Percentiles rank a stretch among this genome's conserved stretches.
Conservation (phyloP, 1,140 invertebrate species). For the Hylaeus volcanicus region DNA sequence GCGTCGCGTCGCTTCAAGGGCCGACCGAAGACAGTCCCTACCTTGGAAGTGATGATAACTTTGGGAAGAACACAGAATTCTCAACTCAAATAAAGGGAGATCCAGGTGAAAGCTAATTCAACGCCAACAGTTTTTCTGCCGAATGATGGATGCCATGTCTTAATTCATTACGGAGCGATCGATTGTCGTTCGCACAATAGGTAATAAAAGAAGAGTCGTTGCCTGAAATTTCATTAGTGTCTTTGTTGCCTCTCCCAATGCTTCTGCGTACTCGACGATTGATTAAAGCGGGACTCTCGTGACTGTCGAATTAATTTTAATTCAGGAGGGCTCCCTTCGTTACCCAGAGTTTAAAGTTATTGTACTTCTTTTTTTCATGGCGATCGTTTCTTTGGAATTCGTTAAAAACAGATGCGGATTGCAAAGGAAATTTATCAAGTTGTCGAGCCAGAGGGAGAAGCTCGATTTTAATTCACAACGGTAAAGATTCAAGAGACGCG, state of each 20-base stretch:
- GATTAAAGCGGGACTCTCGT: constrained; percentile 22
- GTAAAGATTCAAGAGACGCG: too few relatives aligned
- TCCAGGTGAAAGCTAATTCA: neutral
- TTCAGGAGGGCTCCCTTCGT: constrained; percentile 16
- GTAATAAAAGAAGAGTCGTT: constrained; percentile 32
- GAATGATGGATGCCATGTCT: constrained; percentile 38
- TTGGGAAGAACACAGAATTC: neutral
- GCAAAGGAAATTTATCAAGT: constrained; percentile 1
- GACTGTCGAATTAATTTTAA: constrained; percentile 52
- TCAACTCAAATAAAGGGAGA: neutral
- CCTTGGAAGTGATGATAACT: neutral
- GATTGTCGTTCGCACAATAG: neutral
- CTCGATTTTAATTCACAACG: neutral
- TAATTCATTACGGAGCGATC: constrained; percentile 42
- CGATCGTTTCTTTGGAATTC: neutral
- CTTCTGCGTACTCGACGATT: constrained; percentile 19
- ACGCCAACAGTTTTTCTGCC: neutral
- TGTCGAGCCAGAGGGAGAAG: neutral
- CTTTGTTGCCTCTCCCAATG: constrained; percentile 6
- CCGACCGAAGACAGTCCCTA: neutral
- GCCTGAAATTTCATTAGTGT: constrained; percentile 37
- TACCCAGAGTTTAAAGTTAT: constrained; percentile 22
- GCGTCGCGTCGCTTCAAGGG: neutral
- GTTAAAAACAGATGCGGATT: constrained; percentile 20
- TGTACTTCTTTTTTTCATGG: constrained; percentile 4